These are phyloP conservation scores for Neopelma chrysocephalum DNA, from an alignment of 2,797 vertebrate genomes.

Conservation along the genomic window DNA sequence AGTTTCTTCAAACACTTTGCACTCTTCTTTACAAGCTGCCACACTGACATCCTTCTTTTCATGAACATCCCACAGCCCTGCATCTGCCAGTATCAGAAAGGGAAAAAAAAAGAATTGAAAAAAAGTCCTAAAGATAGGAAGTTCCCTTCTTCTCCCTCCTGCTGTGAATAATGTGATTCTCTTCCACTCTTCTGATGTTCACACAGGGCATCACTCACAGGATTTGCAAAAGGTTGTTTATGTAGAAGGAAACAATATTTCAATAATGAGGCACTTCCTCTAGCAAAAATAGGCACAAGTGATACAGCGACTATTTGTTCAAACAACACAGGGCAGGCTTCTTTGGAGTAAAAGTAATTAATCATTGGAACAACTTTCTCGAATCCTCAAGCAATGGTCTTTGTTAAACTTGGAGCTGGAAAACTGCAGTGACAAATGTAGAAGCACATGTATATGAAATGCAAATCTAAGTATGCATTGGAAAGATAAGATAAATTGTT, in stretches of 20 bases:
- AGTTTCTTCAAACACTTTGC: not conserved
- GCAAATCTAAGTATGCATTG: not conserved
- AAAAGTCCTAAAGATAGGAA: not conserved
- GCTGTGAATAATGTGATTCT: not conserved
- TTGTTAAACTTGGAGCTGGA: not conserved
- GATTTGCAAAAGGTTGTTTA: not conserved
- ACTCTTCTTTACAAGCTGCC: not conserved
- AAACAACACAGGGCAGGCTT: not conserved
- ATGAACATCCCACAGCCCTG: not conserved
- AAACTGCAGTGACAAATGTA: not conserved
- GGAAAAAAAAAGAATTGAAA: not conserved
- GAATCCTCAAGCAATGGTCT: not conserved
- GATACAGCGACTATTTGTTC: not conserved
- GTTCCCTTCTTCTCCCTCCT: not conserved
- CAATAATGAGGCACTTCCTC: fast-evolving
- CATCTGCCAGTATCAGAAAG: not conserved
- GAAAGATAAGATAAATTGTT: not conserved
- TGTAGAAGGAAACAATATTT: not conserved
- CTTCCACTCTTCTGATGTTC: not conserved
- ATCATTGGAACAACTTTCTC: not conserved
- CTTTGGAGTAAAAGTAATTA: not conserved
- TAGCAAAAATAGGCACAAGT: not conserved
- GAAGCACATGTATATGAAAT: not conserved
- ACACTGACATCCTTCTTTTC: not conserved
- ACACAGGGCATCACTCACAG: not conserved